phyloP scores from a whole-genome alignment of 64 coral and sea anemone genomes.

The Porites australiensis region DNA sequence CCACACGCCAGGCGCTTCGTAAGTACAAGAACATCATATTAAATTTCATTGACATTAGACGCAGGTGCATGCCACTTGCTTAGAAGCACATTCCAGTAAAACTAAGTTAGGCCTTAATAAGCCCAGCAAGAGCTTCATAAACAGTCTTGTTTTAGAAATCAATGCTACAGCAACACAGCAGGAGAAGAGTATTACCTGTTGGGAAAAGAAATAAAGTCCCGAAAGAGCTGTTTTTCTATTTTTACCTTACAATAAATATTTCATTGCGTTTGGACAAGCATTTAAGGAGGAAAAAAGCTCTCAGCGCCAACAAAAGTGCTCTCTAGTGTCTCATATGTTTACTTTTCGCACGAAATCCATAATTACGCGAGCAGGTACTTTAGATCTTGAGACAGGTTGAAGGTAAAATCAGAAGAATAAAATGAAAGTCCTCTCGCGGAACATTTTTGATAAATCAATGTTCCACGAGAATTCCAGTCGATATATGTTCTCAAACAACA shows the following conservation, averaged over 20 bases:
- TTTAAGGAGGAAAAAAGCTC: slow-evolving; percentile 5
- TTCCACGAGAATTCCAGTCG: too few species aligned
- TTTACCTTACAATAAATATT: neutral
- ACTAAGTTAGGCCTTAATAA: slow-evolving; percentile 10
- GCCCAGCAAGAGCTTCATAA: slow-evolving; percentile 15
- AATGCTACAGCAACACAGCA: slow-evolving; percentile 44
- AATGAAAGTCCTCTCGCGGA: neutral
- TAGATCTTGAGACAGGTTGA: neutral
- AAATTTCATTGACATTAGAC: slow-evolving; percentile 10
- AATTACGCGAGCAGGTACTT: slow-evolving; percentile 13
- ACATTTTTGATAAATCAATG: too few species aligned
- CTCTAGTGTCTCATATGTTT: slow-evolving; percentile 23
- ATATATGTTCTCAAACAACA: neutral
- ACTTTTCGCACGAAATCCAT: slow-evolving; percentile 14
- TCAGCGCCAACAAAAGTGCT: slow-evolving; percentile 3
- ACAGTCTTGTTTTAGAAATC: neutral
- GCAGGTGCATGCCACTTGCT: slow-evolving; percentile 17
- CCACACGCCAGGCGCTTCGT: slow-evolving; percentile 28
- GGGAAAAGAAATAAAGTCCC: neutral
- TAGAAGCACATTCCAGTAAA: slow-evolving; percentile 36
- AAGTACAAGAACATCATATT: neutral
- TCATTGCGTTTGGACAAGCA: neutral
- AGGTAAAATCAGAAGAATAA: neutral
- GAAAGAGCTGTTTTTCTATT: neutral
- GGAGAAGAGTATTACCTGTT: neutral